Percentiles rank a stretch among this genome's conserved stretches.
Evolutionary conservation across 2,113 vertebrate genomes (phyloP).

Genomic region (Myocastor coypus): DNA sequence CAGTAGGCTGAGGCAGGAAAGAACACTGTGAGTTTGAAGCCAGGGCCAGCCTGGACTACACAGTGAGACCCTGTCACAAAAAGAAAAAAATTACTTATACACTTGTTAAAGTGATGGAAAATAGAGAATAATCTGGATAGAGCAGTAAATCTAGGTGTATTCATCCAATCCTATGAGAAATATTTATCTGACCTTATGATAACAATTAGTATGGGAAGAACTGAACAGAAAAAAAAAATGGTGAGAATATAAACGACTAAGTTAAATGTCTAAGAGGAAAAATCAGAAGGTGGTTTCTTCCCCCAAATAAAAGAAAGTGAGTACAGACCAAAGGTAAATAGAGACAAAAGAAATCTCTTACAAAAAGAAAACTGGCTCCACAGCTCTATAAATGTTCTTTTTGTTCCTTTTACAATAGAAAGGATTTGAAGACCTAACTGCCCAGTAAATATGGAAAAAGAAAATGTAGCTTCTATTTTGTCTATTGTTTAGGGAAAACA

Average conservation of each 20-base stretch:
- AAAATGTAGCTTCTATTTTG: not conserved
- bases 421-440: not conserved
- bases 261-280: not conserved
- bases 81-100: not conserved
- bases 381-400: not conserved
- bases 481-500: not conserved
- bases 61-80: too few species aligned
- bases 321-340: not conserved
- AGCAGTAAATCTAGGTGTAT: not conserved
- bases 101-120: not conserved
- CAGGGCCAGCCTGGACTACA: too few species aligned
- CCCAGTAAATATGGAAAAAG: not conserved
- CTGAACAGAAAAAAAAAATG: not conserved
- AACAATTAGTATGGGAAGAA: not conserved
- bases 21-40: too few species aligned
- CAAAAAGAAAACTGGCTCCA: not conserved
- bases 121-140: not conserved
- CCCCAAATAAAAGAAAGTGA: not conserved
- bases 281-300: not conserved
- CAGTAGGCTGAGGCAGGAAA: too few species aligned
- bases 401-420: not conserved
- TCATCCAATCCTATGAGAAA: not conserved
- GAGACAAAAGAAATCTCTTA: not conserved
- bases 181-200: not conserved
- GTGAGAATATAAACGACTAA: not conserved